Evolutionary conservation across 2,797 vertebrate species (phyloP).

Genomic region (Cyclura pinguis): DNA sequence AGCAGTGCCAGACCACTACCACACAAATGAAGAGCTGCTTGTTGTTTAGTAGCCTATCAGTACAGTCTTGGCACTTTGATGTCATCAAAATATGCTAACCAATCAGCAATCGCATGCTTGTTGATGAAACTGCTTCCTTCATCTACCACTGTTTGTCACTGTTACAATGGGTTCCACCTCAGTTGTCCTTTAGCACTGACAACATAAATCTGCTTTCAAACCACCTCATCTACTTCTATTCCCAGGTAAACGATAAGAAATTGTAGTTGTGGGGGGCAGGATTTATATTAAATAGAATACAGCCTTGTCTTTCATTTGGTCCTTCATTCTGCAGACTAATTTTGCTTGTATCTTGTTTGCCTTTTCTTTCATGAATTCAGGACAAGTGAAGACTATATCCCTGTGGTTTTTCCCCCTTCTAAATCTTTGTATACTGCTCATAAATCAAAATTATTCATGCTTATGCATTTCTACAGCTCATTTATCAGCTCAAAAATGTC

Average conservation of each 20-base stretch:
- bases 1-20: no score
- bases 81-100: no score
- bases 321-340: not conserved
- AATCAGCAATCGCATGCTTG: no score
- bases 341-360: not conserved
- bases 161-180: no score
- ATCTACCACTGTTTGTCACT: no score
- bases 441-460: conserved; percentile 37
- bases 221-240: not conserved
- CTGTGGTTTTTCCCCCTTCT: not conserved
- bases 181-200: not conserved
- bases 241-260: no score
- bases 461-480: conserved; percentile 32
- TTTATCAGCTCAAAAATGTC: conserved; percentile 38
- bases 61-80: no score
- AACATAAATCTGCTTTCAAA: not conserved
- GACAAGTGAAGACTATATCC: not conserved
- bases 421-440: conserved; percentile 7
- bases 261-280: not conserved
- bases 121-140: no score
- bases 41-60: no score
- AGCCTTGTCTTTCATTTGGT: not conserved
- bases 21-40: no score
- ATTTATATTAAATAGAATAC: not conserved
- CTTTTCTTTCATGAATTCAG: not conserved